Evolutionary conservation across 1,140 invertebrate species (phyloP).

Genomic region (Drosophila tropicalis): DNA sequence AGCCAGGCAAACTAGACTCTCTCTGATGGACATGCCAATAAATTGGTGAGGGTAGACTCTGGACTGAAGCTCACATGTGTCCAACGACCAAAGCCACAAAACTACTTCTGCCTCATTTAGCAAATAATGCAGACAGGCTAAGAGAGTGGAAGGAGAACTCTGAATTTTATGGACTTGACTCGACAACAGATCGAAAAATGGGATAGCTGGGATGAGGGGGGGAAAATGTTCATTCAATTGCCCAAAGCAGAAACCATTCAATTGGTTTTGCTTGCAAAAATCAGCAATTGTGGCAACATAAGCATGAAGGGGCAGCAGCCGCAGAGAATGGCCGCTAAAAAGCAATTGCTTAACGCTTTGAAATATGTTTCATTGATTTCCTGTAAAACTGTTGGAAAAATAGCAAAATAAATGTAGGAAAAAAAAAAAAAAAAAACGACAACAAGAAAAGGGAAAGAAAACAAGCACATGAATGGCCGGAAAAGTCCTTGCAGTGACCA

Average conservation of each 20-base stretch:
- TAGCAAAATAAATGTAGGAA: conserved; percentile 57
- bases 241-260: conserved; percentile 28
- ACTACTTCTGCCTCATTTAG: conserved; percentile 69
- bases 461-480: conserved; percentile 7
- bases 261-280: conserved; percentile 32
- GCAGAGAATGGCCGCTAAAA: conserved; percentile 50
- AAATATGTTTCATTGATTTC: conserved; percentile 80
- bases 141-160: neutral
- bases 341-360: conserved; percentile 68
- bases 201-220: neutral
- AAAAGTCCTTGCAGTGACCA: conserved; percentile 38
- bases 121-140: conserved; percentile 49
- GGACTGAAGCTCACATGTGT: conserved; percentile 7
- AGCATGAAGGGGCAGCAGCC: neutral
- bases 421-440: conserved; percentile 17
- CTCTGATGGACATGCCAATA: conserved; percentile 6
- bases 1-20: neutral
- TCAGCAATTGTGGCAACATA: conserved; percentile 23
- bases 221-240: conserved; percentile 13
- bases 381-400: conserved; percentile 60
- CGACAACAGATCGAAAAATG: conserved; percentile 10
- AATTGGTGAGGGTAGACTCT: neutral
- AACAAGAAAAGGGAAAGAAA: too few species aligned
- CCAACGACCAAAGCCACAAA: conserved; percentile 34
- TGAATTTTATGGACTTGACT: conserved; percentile 49